Evolutionary conservation across 2,797 vertebrate genomes (phyloP), one percentile per base, ranked within the genome.

Genomic region (Falco biarmicus): DNA sequence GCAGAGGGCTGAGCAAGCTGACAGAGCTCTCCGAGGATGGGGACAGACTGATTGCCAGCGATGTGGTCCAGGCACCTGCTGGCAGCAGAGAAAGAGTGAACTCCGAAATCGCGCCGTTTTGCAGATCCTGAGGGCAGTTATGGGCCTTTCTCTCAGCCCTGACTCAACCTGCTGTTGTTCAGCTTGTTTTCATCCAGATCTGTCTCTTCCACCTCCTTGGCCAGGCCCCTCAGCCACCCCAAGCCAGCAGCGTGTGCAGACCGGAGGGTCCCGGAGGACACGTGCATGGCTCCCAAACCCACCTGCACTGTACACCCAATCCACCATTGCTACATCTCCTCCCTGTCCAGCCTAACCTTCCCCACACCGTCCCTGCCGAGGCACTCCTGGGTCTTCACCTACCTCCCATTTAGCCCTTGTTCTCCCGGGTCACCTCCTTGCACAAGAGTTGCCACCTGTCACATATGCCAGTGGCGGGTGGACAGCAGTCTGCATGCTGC

Each of bases 401-500:
- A 2, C 26, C 25, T 61, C 32, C 26, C 1, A 0, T 28, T 56
- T 51, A 51, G 54, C 24, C 56, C 43, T 87, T 78, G 25, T 19
- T 73, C 18, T 32, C 34, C 43, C 25, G 10, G 5, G 3, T 37
- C 16, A 10, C 8, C 32, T 65, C 63, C 57, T 78, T 37, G n/a
- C 26, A 37, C 39, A 75, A 25, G 41, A 28, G 17, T 57, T 78
- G 74, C 32, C 54, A 47, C 26, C 45, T 92, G 29, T 31, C 1
- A 5, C 1, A 0, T 41, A 54, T 0, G 1, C 11, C 1, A 0
- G 32, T 32, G 10, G 19, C 13, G 37, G 41, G 11, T 43, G 18
- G 15, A 4, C 48, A 53, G 18, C 41, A 48, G 34, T 2, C n/a
- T 61, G 21, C 2, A 0, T 60, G 47, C 39, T 74, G 66, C 60